These are phyloP conservation scores for Biston betularia DNA, from an alignment of 2,888 invertebrate species.

Conservation along the genomic window DNA sequence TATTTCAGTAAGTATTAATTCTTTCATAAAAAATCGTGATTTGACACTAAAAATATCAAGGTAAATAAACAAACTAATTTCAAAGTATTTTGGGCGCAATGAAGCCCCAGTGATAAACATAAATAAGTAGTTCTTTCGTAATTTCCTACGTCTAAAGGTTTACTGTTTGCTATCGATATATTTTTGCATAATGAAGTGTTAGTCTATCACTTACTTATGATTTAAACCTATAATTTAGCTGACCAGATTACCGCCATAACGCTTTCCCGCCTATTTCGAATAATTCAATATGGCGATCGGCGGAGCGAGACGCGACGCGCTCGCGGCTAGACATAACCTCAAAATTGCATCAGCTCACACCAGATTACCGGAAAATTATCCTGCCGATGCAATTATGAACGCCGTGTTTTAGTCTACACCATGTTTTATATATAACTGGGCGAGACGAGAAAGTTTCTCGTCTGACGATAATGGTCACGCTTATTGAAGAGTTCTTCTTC, in stretches of 20 bases:
- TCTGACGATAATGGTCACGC: not conserved
- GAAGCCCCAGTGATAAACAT: too few relatives aligned
- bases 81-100: too few relatives aligned
- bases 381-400: conserved; percentile 58
- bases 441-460: not conserved
- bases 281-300: conserved; percentile 72
- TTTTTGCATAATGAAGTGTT: not conserved
- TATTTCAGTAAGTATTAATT: too few relatives aligned
- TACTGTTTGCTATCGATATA: too few relatives aligned
- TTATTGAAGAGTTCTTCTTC: too few relatives aligned
- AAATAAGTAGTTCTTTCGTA: too few relatives aligned
- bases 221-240: conserved; percentile 52
- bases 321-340: conserved; percentile 71
- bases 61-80: too few relatives aligned
- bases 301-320: conserved; percentile 62
- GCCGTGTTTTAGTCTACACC: conserved; percentile 50
- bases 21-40: too few relatives aligned
- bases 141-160: too few relatives aligned
- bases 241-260: conserved; percentile 52
- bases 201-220: conserved; percentile 13
- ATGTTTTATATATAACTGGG: not conserved
- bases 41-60: too few relatives aligned
- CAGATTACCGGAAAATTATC: conserved; percentile 76
- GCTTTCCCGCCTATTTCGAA: conserved; percentile 50
- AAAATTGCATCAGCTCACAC: conserved; percentile 71